Base-by-base conservation (phyloP, 2,888 invertebrate species). In the Zelleria hepariella region DNA sequence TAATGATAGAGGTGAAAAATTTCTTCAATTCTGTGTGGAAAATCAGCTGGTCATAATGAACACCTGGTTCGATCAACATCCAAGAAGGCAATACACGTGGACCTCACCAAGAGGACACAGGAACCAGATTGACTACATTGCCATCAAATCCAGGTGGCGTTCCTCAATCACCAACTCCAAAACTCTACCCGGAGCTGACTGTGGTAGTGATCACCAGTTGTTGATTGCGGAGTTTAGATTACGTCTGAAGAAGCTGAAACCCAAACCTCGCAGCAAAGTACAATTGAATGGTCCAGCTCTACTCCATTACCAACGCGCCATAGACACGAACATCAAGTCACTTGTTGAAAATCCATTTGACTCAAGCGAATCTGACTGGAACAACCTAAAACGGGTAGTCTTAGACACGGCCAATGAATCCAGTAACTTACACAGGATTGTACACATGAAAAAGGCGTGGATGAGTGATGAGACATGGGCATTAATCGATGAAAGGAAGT, bases 41-140 rank as follows among this genome's bases (percentile, higher is more conserved):
- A 51, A 42, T 32, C 42, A 61, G 18, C 24, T 61, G 5, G 53
- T 47, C 5, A 59, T 59, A 4, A 59, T 48, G 54, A 59, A 59
- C 49, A 57, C 59, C 15, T 51, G 27, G 15, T 61, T 59, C 51
- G 57, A 59, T 49, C 59, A 61, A 23, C 61, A 61, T 54, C 57
- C 53, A n/a, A 59, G 61, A 48, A 53, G 57, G 2, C 56, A 59
- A 18, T 61, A 59, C 26, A 59, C 61, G 8, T 60, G 60, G 58
- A 60, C 15, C n/a, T 25, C 52, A 26, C 55, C 26, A 60, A 10
- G 10, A 7, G 32, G 32, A 7, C 5, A 10, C 6, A 5, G 32
- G 6, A 32, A 47, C 48, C 48, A 48, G 18, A 48, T 48, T 15
- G 6, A 48, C 15, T 48, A 48, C 18, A 48, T 48, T 18, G 10